phyloP scores from a whole-genome alignment of 23 tunicate species.

The Aplidium turbinatum region DNA sequence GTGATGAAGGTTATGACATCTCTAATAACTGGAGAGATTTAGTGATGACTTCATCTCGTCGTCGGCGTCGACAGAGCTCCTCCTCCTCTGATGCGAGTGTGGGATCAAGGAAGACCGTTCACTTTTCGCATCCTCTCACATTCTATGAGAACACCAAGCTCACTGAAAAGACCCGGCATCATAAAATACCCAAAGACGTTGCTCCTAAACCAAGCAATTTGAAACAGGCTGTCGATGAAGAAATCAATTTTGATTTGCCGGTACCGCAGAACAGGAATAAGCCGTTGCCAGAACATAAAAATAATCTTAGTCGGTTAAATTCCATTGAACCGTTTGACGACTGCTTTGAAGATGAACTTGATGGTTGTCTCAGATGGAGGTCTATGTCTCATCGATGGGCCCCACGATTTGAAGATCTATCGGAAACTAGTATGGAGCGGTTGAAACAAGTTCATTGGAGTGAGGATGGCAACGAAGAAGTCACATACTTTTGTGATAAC shows the following conservation, averaged over 20 bases:
- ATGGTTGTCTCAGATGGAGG: constrained; percentile 31
- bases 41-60: constrained; percentile 5
- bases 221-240: constrained; percentile 5
- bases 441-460: constrained; percentile 39
- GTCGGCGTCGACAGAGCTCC: constrained; percentile 55
- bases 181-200: constrained; percentile 18
- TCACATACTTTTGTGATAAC: constrained; percentile 46
- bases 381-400: constrained; percentile 58
- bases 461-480: neutral
- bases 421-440: constrained; percentile 29
- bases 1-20: too few relatives aligned
- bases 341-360: constrained; percentile 16
- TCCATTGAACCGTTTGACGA: neutral
- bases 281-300: neutral
- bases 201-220: constrained; percentile 46
- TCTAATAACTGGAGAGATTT: constrained; percentile 41
- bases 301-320: neutral
- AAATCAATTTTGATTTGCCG: constrained; percentile 4
- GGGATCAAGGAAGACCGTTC: constrained; percentile 48
- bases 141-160: constrained; percentile 47
- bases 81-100: constrained; percentile 65
- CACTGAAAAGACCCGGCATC: constrained; percentile 9
- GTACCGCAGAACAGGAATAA: constrained; percentile 23
- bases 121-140: constrained; percentile 68
- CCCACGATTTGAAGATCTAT: constrained; percentile 71